Evolutionary conservation across 2,113 vertebrate genomes (phyloP).

Genomic region (Ophthalmolycus amberensis): DNA sequence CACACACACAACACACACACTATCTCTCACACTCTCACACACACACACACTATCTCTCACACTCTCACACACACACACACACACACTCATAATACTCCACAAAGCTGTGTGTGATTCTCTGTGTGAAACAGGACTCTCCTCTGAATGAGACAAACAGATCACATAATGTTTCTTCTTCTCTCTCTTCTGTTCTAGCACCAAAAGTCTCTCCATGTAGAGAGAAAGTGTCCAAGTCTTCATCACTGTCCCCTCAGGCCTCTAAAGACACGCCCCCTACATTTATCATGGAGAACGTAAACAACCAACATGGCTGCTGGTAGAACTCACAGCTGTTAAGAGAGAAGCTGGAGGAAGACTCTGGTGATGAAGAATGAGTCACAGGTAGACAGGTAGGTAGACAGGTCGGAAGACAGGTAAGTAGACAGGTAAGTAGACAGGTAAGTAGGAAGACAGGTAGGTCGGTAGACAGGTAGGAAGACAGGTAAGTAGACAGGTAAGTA

Average conservation of each 20-base stretch:
- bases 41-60: constrained; percentile 1
- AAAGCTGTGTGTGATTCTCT: constrained; percentile 12
- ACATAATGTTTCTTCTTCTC: no score
- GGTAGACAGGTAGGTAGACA: no score
- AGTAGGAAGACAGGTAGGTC: no score
- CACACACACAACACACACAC: no score
- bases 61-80: neutral
- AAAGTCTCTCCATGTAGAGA: neutral
- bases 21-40: neutral
- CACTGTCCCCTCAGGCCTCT: neutral
- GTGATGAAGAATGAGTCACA: no score
- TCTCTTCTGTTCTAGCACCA: no score
- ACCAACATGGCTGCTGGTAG: neutral
- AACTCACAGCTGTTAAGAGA: no score
- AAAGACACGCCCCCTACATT: neutral
- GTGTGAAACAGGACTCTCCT: neutral
- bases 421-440: no score
- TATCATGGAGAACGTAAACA: neutral
- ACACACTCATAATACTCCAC: neutral
- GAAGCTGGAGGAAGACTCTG: neutral
- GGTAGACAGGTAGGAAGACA: no score
- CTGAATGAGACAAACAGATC: no score
- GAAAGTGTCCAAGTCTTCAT: neutral
- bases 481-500: no score
- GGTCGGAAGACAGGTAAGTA: neutral